Evolutionary conservation across 2,113 vertebrate species (phyloP).

Genomic region (Chaetura pelagica): DNA sequence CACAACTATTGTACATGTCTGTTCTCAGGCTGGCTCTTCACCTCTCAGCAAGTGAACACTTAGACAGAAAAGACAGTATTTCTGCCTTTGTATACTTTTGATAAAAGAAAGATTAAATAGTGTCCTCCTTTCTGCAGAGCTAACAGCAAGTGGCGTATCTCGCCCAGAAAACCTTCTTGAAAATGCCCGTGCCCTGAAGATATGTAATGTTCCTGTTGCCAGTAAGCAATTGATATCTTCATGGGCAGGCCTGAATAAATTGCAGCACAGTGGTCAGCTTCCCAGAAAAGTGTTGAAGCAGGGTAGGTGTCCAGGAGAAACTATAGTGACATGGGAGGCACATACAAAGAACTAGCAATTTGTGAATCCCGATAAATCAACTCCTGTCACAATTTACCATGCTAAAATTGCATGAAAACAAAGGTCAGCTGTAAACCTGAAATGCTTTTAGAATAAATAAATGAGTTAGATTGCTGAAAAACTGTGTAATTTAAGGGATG

Average conservation of each 20-base stretch:
- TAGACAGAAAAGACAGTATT: not conserved
- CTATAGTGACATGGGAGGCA: constrained; percentile 1
- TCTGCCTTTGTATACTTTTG: not conserved
- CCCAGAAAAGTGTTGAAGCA: constrained; percentile 39
- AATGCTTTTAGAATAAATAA: not conserved
- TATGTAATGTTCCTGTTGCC: constrained; percentile 12
- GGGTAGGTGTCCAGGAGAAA: constrained; percentile 16
- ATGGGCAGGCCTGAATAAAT: constrained; percentile 19
- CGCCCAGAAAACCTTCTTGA: not conserved
- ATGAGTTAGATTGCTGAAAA: not conserved
- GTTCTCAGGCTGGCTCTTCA: not conserved
- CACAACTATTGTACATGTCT: not conserved
- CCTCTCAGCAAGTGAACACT: not conserved
- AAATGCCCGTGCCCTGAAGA: not conserved
- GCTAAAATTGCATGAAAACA: constrained; percentile 1
- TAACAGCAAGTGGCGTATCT: not conserved
- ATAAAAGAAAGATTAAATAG: not conserved
- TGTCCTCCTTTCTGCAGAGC: not conserved
- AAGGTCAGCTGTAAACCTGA: not conserved
- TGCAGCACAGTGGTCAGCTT: constrained; percentile 38
- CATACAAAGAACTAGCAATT: not conserved
- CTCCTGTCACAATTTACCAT: not conserved
- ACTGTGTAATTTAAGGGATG: not conserved
- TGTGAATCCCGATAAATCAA: constrained; percentile 35
- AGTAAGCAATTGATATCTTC: constrained; percentile 50